Percentiles rank a stretch among this genome's conserved stretches.
phyloP scores from a whole-genome alignment of 37 sponge, comb jelly and placozoan genomes.

The Beroe ovata region DNA sequence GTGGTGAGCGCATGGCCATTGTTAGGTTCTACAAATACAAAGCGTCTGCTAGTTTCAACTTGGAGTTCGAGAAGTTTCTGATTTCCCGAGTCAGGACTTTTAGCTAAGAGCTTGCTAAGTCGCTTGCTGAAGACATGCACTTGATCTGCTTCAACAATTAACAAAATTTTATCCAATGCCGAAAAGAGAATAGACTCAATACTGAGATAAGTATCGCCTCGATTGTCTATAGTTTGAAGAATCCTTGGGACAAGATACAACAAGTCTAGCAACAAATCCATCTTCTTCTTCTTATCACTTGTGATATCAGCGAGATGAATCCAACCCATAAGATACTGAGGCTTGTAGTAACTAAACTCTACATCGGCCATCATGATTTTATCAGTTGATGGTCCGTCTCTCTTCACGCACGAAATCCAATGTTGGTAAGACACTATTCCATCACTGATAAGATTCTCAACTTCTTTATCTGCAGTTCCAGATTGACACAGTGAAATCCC shows the following conservation, averaged over 20 bases:
- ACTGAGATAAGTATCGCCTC: conserved; percentile 11
- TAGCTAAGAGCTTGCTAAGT: not conserved
- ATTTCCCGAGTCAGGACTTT: conserved; percentile 27
- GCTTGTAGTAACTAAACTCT: conserved; percentile 15
- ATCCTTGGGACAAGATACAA: conserved; percentile 43
- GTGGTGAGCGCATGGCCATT: conserved; percentile 80
- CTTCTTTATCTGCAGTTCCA: not conserved
- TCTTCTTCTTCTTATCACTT: not conserved
- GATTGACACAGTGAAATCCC: conserved; percentile 62
- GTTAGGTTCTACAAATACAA: conserved; percentile 77
- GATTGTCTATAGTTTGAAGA: not conserved
- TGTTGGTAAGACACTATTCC: conserved; percentile 58
- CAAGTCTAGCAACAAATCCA: not conserved
- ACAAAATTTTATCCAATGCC: conserved; percentile 23
- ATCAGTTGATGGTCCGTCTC: not conserved
- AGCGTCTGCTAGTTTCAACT: conserved; percentile 70
- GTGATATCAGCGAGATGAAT: not conserved
- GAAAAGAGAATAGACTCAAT: conserved; percentile 17
- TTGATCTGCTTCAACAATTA: conserved; percentile 1
- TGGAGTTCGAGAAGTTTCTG: conserved; percentile 24
- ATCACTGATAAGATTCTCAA: conserved; percentile 30
- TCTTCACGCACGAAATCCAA: conserved; percentile 39
- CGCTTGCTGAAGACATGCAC: not conserved
- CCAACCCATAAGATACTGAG: conserved; percentile 21
- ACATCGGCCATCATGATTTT: conserved; percentile 8